phyloP scores from a whole-genome alignment of 2,888 invertebrate species.

The Phalangium opilio region DNA sequence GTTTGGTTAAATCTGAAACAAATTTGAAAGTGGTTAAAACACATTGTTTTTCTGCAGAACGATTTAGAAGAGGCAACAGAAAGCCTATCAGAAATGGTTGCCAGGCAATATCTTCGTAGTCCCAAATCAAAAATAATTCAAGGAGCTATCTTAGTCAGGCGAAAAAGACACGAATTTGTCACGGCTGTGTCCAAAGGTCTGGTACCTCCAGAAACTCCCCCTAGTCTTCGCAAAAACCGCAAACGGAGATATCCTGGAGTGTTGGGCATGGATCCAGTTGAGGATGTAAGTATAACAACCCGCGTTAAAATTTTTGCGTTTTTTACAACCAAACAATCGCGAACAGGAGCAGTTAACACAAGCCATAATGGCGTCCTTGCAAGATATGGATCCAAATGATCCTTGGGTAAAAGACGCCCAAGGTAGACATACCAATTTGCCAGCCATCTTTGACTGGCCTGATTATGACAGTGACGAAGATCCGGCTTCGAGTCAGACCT shows the following conservation, averaged over 20 bases:
- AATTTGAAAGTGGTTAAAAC: neutral
- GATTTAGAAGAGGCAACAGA: conserved; percentile 50
- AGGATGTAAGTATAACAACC: conserved; percentile 37
- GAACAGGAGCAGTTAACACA: conserved; percentile 33
- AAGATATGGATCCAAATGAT: conserved; percentile 37
- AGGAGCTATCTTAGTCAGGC: conserved; percentile 41
- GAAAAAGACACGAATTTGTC: conserved; percentile 47
- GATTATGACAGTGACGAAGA: conserved; percentile 43
- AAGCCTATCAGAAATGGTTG: conserved; percentile 48
- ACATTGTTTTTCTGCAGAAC: conserved; percentile 34
- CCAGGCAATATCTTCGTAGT: conserved; percentile 44
- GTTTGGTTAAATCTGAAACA: conserved; percentile 27
- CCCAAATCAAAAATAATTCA: conserved; percentile 46
- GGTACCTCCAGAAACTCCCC: conserved; percentile 45
- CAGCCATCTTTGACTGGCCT: conserved; percentile 44
- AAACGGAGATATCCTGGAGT: conserved; percentile 33
- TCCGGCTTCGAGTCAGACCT: conserved; percentile 23
- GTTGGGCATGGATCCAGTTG: conserved; percentile 28
- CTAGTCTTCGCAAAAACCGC: conserved; percentile 38
- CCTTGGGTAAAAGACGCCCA: conserved; percentile 40
- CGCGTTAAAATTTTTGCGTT: no score
- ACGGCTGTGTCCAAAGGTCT: conserved; percentile 42
- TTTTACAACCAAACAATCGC: no score
- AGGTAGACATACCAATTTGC: conserved; percentile 38
- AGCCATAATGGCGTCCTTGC: conserved; percentile 35